phyloP scores from a whole-genome alignment of 2,888 invertebrate genomes.

The Syritta pipiens region DNA sequence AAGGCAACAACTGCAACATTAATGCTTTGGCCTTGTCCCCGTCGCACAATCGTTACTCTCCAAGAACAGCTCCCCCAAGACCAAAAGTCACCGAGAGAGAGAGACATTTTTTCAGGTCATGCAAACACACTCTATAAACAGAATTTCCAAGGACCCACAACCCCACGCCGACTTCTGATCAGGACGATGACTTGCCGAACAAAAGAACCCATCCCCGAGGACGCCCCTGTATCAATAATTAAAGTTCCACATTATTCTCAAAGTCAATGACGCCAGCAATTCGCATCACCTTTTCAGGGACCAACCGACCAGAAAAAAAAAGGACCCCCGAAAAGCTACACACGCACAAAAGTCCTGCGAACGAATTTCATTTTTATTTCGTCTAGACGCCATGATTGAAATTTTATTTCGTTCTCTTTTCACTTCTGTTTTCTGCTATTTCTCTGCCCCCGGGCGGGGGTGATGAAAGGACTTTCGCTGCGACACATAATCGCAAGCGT shows the following conservation, averaged over 20 bases:
- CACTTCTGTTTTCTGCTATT: not conserved
- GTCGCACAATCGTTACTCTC: too few relatives aligned
- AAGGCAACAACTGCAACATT: too few relatives aligned
- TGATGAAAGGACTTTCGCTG: conserved; percentile 9
- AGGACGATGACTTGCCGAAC: too few relatives aligned
- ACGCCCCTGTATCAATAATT: not conserved
- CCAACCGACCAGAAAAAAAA: conserved; percentile 2
- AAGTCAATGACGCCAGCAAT: conserved; percentile 4
- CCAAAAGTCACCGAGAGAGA: too few relatives aligned
- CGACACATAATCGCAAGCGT: not conserved
- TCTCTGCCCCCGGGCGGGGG: not conserved
- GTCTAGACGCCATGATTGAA: conserved; percentile 50
- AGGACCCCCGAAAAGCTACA: conserved; percentile 6
- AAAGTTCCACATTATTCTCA: conserved; percentile 20
- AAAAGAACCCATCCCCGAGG: not conserved
- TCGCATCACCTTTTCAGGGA: conserved; percentile 22
- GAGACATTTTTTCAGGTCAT: too few relatives aligned
- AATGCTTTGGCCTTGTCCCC: too few relatives aligned
- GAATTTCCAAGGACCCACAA: too few relatives aligned
- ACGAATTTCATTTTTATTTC: conserved; percentile 32
- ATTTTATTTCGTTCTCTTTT: conserved; percentile 24
- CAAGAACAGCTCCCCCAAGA: too few relatives aligned
- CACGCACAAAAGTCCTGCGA: conserved; percentile 3
- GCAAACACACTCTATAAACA: too few relatives aligned
- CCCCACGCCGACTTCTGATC: too few relatives aligned